These are phyloP conservation scores for Ondatra zibethicus DNA, from an alignment of 2,113 vertebrate genomes.

Conservation along the genomic window DNA sequence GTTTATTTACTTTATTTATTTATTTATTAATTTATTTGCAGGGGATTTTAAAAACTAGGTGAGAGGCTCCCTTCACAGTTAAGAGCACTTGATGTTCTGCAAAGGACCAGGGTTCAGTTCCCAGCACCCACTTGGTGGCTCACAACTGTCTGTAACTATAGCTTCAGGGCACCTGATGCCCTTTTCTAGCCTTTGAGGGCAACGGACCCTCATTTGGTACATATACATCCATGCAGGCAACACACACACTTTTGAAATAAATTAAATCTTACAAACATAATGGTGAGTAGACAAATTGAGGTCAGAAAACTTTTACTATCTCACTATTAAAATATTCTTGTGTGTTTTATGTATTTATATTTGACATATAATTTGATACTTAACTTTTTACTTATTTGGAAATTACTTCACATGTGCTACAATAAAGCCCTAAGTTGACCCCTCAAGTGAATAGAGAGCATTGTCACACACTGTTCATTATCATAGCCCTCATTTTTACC, in stretches of 20 bases:
- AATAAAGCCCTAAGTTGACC: neutral
- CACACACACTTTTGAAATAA: neutral
- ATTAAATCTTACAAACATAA: neutral
- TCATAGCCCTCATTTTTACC: neutral
- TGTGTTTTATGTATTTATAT: neutral
- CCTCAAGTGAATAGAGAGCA: neutral
- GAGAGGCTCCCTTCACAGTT: neutral
- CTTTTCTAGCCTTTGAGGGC: neutral
- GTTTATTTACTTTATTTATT: neutral
- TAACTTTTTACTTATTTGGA: neutral
- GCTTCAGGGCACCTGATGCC: neutral
- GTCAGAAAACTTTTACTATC: neutral
- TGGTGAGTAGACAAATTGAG: neutral
- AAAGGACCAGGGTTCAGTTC: neutral
- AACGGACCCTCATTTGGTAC: neutral
- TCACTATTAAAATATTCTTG: conserved; percentile 6
- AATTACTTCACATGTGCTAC: neutral
- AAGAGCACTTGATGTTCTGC: neutral
- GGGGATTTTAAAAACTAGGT: neutral
- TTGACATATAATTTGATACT: neutral
- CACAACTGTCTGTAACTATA: neutral
- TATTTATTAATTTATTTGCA: conserved; percentile 7
- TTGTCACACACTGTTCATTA: neutral
- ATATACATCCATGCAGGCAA: neutral
- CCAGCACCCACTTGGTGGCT: neutral